Evolutionary conservation across 2,113 vertebrate species (phyloP), one percentile per base, ranked within the genome.

Genomic region (Macrotus californicus): DNA sequence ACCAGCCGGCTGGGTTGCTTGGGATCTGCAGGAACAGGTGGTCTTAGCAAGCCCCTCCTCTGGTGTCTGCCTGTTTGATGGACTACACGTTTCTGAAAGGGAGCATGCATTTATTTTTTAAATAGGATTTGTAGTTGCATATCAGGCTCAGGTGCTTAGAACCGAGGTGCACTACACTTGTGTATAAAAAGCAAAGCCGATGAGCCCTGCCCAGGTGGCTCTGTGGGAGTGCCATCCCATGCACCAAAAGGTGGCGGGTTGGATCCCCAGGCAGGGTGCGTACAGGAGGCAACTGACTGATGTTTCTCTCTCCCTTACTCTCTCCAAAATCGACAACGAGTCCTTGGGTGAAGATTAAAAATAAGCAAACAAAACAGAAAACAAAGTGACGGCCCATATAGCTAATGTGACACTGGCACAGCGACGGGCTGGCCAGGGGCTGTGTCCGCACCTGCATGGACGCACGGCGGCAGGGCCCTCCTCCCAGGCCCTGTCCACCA

Each of bases 401-500:
- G 36, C 72, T 50, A 7, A 19, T n/a, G 8, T 13, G 22, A 59
- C 64, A 69, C 26, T 19, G 7, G 5, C 8, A 18, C 48, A 16
- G 73, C 46, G 46, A 2, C 26, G 22, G 9, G 34, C 34, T 4
- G 39, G 26, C 72, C 36, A 3, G 39, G 39, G 31, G 29, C 0
- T 0, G 0, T 41, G 50, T 52, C 19, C 4, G 16, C 8, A 5
- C 50, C 15, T 15, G 15, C 15, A 52, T 5, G 15, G 50, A 14
- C 19, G 6, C 8, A 21, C 54, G 7, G 5, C 5, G 3, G 36
- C n/a, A n/a, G 64, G 1, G 0, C 52, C 6, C 13, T 21, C 3
- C 18, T 26, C 5, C 19, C 6, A 3, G 34, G 3, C 2, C 4
- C 36, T 16, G 39, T 5, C 8, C 18, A 39, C n/a, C 0, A 0